These are phyloP conservation scores for Sterrhoptilus dennistouni DNA, from an alignment of 2,113 vertebrate genomes.

Conservation along the genomic window DNA sequence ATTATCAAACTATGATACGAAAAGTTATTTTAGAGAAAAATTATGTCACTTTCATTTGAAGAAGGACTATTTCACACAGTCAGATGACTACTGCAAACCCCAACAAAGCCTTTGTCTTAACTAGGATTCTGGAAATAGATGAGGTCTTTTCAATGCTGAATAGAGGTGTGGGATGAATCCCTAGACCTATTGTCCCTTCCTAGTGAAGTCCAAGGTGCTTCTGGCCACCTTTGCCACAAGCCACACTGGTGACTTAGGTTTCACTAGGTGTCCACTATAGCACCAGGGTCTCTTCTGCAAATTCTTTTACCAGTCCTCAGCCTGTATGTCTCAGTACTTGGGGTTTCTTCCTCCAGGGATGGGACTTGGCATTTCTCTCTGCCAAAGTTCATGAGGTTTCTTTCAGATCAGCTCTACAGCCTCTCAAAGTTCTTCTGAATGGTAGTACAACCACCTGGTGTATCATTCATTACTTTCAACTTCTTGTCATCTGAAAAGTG, in stretches of 20 bases:
- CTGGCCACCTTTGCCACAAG: background rate
- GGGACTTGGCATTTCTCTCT: background rate
- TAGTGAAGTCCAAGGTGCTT: background rate
- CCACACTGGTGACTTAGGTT: background rate
- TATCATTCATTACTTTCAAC: background rate
- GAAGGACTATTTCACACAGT: background rate
- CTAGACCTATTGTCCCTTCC: rapidly evolving
- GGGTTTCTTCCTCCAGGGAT: background rate
- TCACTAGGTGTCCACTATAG: background rate
- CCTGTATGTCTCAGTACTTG: background rate
- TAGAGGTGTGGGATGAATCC: background rate
- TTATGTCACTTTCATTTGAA: background rate
- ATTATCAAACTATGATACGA: background rate
- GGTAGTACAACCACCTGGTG: background rate
- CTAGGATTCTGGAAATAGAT: background rate
- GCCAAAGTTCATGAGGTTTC: background rate
- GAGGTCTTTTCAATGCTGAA: background rate
- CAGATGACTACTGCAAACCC: background rate
- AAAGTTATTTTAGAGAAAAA: background rate
- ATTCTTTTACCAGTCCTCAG: background rate
- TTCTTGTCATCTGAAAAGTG: background rate
- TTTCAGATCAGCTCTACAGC: background rate
- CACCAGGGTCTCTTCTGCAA: background rate
- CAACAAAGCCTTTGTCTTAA: background rate
- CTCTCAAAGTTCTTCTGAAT: background rate